Base-by-base conservation (phyloP, 2,888 invertebrate genomes). In the Pristionchus arcanus region DNA sequence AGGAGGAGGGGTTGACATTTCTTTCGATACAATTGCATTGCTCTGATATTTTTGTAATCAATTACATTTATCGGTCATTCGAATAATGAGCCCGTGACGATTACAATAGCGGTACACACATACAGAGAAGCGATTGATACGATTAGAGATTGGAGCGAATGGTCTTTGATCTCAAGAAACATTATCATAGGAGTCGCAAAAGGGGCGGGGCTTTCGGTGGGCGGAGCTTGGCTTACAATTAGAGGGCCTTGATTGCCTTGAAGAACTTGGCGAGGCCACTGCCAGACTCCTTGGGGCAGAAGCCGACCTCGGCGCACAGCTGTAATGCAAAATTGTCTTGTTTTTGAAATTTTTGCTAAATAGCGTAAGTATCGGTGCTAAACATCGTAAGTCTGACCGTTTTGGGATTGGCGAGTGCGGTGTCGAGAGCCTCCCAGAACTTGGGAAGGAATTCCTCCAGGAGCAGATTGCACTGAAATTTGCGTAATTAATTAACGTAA, bases 371-470 rank as follows among this genome's bases (percentile, higher is more conserved):
- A 25, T 49, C 1, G 74, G 42, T 9, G 9, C 66, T 63, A 66
- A 59, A 34, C 15, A 66, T 21, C 59, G 28, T 31, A 49, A 49
- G 55, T 68, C 89, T 77, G 31, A 93, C 92, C 90, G 91, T 90
- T 90, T 93, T 92, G 89, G 92, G 90, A 91, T 94, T 91, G 68
- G 90, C 31, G 53, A 94, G 92, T n/a, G 93, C 90, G 87, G 92
- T 92, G 59, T 94, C 92, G 87, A 94, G 89, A 85, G 94, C 92
- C 84, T 94, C 90, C 93, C 94, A 94, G 90, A 95, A 90, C 90
- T 94, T 92, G 87, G 94, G 94, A 42, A 94, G 91, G 91, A 93
- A 94, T 81, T 94, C 92, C 86, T 94, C 94, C 87, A 95, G 91
- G 63, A 94, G 59, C 87, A 94, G 90, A 85, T 94, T 93, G 89